Base-by-base conservation (phyloP, 2,888 invertebrate genomes). In the Amphipyra tragopoginis region DNA sequence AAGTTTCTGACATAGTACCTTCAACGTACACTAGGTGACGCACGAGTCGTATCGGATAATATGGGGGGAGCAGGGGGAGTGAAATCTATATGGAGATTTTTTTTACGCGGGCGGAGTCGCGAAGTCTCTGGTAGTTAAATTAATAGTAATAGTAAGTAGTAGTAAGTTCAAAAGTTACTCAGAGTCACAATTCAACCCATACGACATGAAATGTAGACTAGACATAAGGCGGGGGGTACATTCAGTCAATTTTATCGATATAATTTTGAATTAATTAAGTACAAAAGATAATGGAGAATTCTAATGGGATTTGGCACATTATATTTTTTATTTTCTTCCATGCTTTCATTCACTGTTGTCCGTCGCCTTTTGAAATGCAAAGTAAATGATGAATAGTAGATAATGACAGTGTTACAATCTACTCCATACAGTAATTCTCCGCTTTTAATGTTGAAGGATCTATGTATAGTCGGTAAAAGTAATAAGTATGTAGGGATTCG, bases 251-350 rank as follows among this genome's bases (percentile, higher is more conserved):
- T 77, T 74, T 61, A 67, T 39, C 40, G 47, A 66, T 65, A 73
- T 39, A 75, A 52, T 53, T 40, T 51, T 48, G 50, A 47, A 15
- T 49, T 53, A 50, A 60, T 65, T 72, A 65, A 65, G 54, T 74
- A 65, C 56, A 55, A 70, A 62, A 65, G 38, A 52, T 57, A 72
- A 63, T 43, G 65, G 60, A 80, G 77, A 74, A 80, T 66, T 82
- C 65, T 80, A 65, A 58, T 64, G 26, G 47, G 67, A 73, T 86
- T 87, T 87, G 87, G 87, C 87, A 86, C 86, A 81, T 73, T 26
- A 55, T 39, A 52, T 54, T 56, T n/a, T 50, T 45, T 29, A 33
- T 36, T 48, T 40, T 26, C 11, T 49, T 56, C 49, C 49, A 49
- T 45, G n/a, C 39, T 58, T 63, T 65, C 48, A 50, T 63, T 54